These are phyloP conservation scores for Hypotaenidia philippensis DNA, from an alignment of 2,797 vertebrate species.

Conservation along the genomic window DNA sequence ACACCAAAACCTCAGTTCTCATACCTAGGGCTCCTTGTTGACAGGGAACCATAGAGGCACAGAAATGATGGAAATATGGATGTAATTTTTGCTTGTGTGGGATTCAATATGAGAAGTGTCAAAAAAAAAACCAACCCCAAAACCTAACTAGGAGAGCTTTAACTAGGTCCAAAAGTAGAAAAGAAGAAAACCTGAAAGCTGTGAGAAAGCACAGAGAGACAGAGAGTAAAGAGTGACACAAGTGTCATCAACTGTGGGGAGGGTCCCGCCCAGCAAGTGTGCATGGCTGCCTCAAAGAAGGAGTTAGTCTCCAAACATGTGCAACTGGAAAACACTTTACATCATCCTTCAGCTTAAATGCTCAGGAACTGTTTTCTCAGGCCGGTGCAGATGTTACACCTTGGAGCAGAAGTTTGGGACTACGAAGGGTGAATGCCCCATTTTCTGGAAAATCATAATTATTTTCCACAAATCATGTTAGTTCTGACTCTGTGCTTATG, in stretches of 20 bases:
- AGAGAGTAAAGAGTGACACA: neutral
- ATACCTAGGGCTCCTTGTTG: neutral
- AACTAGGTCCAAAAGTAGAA: neutral
- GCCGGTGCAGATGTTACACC: neutral
- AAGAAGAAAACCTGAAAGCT: neutral
- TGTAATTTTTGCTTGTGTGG: neutral
- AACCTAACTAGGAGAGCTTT: neutral
- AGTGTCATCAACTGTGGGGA: neutral
- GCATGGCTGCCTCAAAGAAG: neutral
- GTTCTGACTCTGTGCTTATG: neutral
- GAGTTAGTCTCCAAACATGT: neutral
- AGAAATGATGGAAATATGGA: neutral
- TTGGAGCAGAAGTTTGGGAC: neutral
- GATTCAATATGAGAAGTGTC: neutral
- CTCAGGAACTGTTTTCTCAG: neutral
- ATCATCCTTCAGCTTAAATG: neutral
- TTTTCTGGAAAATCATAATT: neutral
- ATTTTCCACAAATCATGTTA: neutral
- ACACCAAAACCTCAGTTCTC: neutral
- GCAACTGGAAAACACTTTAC: neutral
- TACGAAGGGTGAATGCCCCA: neutral
- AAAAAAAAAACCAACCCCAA: neutral
- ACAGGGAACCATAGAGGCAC: neutral
- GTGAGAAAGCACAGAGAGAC: neutral
- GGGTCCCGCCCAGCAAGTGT: rapidly evolving